Evolutionary conservation across 1,140 invertebrate genomes (phyloP), one percentile per base, ranked within the genome.

Genomic region (Homarus americanus): DNA sequence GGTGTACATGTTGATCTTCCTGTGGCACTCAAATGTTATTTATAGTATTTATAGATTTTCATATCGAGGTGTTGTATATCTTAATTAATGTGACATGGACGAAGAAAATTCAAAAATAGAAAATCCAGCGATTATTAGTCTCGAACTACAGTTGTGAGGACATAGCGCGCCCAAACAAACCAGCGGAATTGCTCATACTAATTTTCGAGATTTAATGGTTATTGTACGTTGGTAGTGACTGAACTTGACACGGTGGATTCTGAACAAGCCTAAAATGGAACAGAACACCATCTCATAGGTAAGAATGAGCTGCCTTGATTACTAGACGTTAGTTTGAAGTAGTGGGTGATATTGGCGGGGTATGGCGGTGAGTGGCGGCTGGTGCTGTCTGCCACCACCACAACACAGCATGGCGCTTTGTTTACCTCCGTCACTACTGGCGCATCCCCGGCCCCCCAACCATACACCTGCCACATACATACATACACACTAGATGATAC

Each of bases 111-210:
- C 17, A 36, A 49, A n/a, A 32, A 10, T 32, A 36, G 72, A 2
- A 49, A n/a, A 41, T 53, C 2, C 5, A 15, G n/a, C n/a, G 28
- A 36, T 10, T 38, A 4, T 28, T n/a, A 66, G 72, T 86, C 41
- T 86, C 83, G 83, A 69, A 86, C 44, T 53, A 20, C 38, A 73
- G 72, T 75, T 12, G 15, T 76, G 82, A 28, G 41, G 72, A 58
- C 83, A 66, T 76, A 66, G 83, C 83, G 83, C 83, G 83, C 83
- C 49, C 41, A 86, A 76, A 86, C 83, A 86, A 86, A 86, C 69
- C 69, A 49, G 83, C 28, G 40, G 83, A 49, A 49, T 49, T 40
- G 38, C 78, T 80, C 28, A 32, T 49, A 32, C 38, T 49, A 80
- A 80, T 80, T 44, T 80, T 80, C 78, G 7, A 32, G 78, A 53